Evolutionary conservation across 2,113 vertebrate genomes (phyloP).

Genomic region (Riparia riparia): DNA sequence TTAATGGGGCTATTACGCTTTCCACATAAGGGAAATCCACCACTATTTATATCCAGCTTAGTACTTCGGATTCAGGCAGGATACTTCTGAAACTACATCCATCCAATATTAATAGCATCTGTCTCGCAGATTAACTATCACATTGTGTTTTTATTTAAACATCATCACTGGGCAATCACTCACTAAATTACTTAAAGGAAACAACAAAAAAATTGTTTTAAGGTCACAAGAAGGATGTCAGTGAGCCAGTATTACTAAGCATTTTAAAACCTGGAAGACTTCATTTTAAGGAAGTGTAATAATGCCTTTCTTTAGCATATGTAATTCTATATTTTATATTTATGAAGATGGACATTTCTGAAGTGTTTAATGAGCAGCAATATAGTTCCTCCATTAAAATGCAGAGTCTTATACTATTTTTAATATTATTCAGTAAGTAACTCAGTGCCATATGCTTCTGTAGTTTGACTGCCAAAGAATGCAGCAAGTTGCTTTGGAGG

Average conservation of each 20-base stretch:
- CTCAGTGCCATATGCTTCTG: conserved; percentile 66
- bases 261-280: conserved; percentile 71
- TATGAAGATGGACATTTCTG: conserved; percentile 70
- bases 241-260: conserved; percentile 31
- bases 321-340: conserved; percentile 66
- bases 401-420: conserved; percentile 56
- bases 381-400: conserved; percentile 63
- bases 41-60: conserved; percentile 30
- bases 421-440: conserved; percentile 73
- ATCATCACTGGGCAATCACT: conserved; percentile 64
- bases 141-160: conserved; percentile 72
- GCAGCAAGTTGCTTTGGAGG: conserved; percentile 47
- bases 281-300: conserved; percentile 61
- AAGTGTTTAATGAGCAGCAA: conserved; percentile 75
- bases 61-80: conserved; percentile 27
- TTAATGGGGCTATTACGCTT: conserved; percentile 46
- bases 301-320: conserved; percentile 58
- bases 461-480: conserved; percentile 60
- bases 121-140: conserved; percentile 67
- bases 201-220: conserved; percentile 69
- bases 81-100: conserved; percentile 59
- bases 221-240: conserved; percentile 59
- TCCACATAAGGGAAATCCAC: conserved; percentile 52
- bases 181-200: conserved; percentile 65
- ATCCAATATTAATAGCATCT: conserved; percentile 66